These are phyloP conservation scores for Vidua chalybeata DNA, from an alignment of 2,113 vertebrate species.

Conservation along the genomic window DNA sequence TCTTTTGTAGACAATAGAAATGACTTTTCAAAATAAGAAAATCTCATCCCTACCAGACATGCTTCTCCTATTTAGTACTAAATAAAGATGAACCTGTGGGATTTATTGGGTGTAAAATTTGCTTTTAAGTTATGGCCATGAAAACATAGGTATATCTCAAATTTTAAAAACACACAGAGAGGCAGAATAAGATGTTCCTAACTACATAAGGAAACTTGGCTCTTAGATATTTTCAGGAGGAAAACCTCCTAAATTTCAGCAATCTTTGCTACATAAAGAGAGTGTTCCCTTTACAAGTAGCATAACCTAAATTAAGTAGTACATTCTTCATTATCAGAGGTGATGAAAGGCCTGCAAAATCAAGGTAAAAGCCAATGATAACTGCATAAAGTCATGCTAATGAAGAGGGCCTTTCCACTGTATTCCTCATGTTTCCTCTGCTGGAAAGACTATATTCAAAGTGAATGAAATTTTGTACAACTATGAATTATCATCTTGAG, in stretches of 20 bases:
- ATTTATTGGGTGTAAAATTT: not conserved
- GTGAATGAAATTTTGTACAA: not conserved
- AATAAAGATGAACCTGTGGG: not conserved
- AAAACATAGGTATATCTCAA: not conserved
- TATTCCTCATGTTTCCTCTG: not conserved
- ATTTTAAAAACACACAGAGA: not conserved
- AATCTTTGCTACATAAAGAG: not conserved
- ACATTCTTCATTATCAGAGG: not conserved
- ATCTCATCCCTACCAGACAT: not conserved
- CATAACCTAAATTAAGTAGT: not conserved
- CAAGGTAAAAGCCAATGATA: not conserved
- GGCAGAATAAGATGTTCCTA: not conserved
- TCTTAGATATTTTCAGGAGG: not conserved
- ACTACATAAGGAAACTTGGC: not conserved
- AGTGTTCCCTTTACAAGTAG: not conserved
- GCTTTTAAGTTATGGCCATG: not conserved
- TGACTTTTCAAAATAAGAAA: not conserved
- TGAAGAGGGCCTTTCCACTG: not conserved
- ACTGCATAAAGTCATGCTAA: not conserved
- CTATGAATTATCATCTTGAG: not conserved
- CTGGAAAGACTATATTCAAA: not conserved
- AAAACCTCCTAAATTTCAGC: not conserved
- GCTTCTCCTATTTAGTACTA: not conserved
- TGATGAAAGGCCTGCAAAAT: not conserved
- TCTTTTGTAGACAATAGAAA: not conserved